Evolutionary conservation across 2,888 invertebrate genomes (phyloP).

Genomic region (Polymixis lichenea): DNA sequence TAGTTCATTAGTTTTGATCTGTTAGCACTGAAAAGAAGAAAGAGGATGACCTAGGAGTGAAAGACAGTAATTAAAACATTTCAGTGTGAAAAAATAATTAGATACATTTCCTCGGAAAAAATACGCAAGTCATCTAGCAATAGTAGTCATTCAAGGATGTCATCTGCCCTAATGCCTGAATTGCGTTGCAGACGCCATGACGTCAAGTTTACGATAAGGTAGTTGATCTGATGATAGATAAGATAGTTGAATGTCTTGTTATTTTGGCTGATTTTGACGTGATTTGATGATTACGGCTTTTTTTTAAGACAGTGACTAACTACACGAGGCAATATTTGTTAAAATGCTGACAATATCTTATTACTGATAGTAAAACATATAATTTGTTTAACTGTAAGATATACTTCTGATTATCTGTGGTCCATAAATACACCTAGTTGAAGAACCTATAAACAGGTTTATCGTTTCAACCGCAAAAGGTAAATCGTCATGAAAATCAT

Average conservation of each 20-base stretch:
- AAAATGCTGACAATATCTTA: background rate
- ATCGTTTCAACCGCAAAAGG: background rate
- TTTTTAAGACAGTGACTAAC: conserved; percentile 29
- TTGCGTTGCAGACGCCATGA: conserved; percentile 29
- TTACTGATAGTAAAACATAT: background rate
- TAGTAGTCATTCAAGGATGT: conserved; percentile 29
- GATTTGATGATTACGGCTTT: conserved; percentile 7
- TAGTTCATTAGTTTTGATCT: background rate
- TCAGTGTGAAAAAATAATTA: background rate
- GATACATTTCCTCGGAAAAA: background rate
- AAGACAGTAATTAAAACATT: background rate
- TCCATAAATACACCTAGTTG: background rate
- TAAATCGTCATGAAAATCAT: background rate
- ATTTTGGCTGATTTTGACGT: conserved; percentile 20
- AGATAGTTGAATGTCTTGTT: conserved; percentile 40
- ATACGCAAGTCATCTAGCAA: conserved; percentile 29
- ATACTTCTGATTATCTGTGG: background rate
- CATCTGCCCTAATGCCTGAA: conserved; percentile 30
- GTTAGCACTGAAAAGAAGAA: background rate
- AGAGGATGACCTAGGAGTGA: background rate
- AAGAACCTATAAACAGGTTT: too few relatives aligned
- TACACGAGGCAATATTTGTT: background rate
- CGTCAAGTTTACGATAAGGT: conserved; percentile 12
- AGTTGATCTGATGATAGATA: conserved; percentile 43
- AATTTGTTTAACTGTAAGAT: background rate